A percentile compares a stretch with the other conserved stretches of the same genome.
Evolutionary conservation across 2,797 vertebrate species (phyloP).

Genomic region (Malurus leucopterus): DNA sequence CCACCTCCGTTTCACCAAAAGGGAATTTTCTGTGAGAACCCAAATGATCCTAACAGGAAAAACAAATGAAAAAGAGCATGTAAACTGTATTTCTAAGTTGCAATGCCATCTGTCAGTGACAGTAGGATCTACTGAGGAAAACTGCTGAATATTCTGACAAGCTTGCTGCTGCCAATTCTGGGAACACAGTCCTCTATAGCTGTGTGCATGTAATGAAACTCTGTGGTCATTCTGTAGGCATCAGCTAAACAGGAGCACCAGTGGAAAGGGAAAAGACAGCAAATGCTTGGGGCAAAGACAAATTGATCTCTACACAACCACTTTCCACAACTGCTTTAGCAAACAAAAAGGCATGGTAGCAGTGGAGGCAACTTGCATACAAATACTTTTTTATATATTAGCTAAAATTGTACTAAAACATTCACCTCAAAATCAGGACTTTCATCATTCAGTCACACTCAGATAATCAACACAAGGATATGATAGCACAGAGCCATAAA

Average conservation of each 20-base stretch:
- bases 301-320: not conserved
- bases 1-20: not conserved
- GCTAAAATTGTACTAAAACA: not conserved
- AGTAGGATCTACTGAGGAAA: not conserved
- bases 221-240: not conserved
- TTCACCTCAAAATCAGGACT: not conserved
- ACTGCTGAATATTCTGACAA: not conserved
- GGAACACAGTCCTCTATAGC: not conserved
- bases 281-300: not conserved
- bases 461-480: not conserved
- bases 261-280: not conserved
- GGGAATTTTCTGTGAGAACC: rapidly evolving
- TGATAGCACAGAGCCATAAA: not conserved
- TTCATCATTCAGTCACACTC: not conserved
- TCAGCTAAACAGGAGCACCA: not conserved
- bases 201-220: not conserved
- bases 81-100: not conserved
- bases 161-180: not conserved
- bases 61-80: not conserved
- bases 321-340: not conserved
- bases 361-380: not conserved
- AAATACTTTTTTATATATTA: not conserved
- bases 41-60: not conserved
- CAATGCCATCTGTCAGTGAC: not conserved
- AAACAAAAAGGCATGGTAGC: not conserved